phyloP scores from a whole-genome alignment of 2,888 invertebrate genomes.

The Linyphia triangularis region DNA sequence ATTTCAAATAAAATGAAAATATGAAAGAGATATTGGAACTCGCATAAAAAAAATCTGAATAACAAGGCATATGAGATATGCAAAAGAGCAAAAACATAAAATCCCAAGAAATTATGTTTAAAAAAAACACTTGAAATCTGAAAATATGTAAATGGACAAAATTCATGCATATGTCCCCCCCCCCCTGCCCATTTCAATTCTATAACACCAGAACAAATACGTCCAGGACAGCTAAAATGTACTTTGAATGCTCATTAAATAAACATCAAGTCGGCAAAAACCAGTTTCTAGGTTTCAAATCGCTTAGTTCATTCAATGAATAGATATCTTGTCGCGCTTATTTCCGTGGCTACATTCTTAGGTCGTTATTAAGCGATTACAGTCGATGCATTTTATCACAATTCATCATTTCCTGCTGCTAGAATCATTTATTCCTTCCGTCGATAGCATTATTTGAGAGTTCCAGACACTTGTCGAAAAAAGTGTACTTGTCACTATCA shows the following conservation, averaged over 20 bases:
- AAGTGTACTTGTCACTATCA: neutral
- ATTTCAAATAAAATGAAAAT: too few relatives aligned
- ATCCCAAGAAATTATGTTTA: neutral
- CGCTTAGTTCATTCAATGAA: constrained; percentile 19
- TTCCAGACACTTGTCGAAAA: neutral
- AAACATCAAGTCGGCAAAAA: constrained; percentile 18
- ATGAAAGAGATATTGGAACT: too few relatives aligned
- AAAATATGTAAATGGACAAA: neutral
- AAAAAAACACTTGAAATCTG: neutral
- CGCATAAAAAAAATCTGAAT: too few relatives aligned
- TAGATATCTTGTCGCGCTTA: neutral
- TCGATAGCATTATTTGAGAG: neutral
- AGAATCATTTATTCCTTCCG: constrained; percentile 18
- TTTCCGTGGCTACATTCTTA: constrained; percentile 8
- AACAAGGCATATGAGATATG: neutral
- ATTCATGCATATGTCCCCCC: neutral
- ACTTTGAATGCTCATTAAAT: constrained; percentile 18
- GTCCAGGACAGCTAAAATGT: neutral
- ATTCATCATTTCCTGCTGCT: constrained; percentile 18
- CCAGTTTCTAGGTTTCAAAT: constrained; percentile 9
- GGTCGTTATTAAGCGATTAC: constrained; percentile 32
- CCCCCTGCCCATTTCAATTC: neutral
- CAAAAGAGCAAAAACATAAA: neutral
- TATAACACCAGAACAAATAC: neutral
- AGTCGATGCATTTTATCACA: constrained; percentile 6